Percentiles rank a stretch among this genome's conserved stretches.
phyloP scores from a whole-genome alignment of 2,888 invertebrate genomes.

The Oasisia sp. region DNA sequence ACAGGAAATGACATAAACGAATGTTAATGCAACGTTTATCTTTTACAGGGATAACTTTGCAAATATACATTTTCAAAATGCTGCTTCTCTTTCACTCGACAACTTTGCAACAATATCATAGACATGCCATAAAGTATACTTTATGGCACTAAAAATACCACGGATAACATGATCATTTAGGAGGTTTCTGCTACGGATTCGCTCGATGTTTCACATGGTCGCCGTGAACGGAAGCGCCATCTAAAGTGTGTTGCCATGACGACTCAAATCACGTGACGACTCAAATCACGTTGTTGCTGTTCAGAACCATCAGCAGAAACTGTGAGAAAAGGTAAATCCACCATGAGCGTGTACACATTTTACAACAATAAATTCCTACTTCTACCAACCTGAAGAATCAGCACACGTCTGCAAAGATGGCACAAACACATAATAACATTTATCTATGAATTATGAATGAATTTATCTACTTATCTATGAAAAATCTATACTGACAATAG shows the following conservation, averaged over 20 bases:
- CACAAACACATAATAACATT: too few species aligned
- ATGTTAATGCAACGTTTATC: too few species aligned
- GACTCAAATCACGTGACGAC: neutral
- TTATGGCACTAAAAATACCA: neutral
- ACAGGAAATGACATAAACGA: too few species aligned
- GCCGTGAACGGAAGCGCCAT: neutral
- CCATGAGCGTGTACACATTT: neutral
- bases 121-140: neutral
- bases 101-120: neutral
- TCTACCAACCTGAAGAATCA: neutral
- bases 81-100: neutral
- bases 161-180: neutral
- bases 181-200: neutral
- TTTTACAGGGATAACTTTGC: neutral
- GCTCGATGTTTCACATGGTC: neutral
- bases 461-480: too few species aligned
- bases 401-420: too few species aligned
- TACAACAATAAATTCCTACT: neutral
- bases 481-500: too few species aligned
- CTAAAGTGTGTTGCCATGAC: neutral
- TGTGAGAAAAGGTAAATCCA: conserved; percentile 45
- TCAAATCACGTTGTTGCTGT: conserved; percentile 45
- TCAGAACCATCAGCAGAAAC: conserved; percentile 64
- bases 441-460: too few species aligned
- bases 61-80: neutral